phyloP scores from a whole-genome alignment of 2,113 vertebrate genomes.

The Toxotes jaculatrix region DNA sequence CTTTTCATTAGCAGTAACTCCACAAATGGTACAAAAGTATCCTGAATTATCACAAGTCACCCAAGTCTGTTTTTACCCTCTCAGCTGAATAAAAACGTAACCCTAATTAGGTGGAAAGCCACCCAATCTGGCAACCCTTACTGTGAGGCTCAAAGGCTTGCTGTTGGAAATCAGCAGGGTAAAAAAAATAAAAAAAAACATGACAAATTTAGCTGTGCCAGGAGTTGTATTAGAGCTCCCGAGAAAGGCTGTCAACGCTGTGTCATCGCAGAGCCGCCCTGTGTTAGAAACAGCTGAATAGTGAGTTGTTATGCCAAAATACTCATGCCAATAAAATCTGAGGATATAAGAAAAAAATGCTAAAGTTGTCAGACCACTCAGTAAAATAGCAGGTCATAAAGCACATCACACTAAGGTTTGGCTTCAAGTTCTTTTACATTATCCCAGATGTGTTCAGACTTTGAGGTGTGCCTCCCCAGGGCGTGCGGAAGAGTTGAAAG shows the following conservation, averaged over 20 bases:
- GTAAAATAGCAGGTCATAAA: not conserved
- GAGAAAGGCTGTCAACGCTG: not conserved
- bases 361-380: too few species aligned
- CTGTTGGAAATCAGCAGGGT: not conserved
- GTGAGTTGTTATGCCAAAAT: not conserved
- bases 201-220: not conserved
- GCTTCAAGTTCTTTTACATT: too few species aligned
- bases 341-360: not conserved
- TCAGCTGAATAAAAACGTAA: not conserved
- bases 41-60: not conserved
- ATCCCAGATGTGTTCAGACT: too few species aligned
- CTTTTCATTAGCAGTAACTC: not conserved
- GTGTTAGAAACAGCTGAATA: not conserved
- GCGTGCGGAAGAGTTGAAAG: too few species aligned
- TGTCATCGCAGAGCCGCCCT: not conserved
- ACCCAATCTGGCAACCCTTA: not conserved
- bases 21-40: not conserved
- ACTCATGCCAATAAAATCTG: not conserved
- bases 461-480: too few species aligned
- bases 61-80: not conserved
- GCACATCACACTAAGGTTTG: too few species aligned
- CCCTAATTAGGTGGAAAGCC: too few species aligned
- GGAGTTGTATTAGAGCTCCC: too few species aligned
- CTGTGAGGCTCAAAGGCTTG: not conserved
- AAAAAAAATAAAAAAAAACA: not conserved